Conservation (phyloP, 2,113 vertebrate genomes). For the Lota lota region DNA sequence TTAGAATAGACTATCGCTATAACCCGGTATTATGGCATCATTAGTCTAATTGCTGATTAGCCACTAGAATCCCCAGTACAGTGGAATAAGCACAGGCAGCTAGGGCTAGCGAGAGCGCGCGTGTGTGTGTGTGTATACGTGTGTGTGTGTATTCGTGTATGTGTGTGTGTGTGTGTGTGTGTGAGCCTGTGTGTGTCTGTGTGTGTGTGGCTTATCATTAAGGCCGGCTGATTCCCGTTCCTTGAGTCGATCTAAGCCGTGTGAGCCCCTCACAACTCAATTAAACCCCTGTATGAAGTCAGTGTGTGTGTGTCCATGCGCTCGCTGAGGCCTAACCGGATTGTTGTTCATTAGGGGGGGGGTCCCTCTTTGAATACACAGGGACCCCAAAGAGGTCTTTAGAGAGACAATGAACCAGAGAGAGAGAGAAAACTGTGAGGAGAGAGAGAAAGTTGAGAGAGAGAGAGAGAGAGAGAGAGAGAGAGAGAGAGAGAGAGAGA, state of each 20-base stretch:
- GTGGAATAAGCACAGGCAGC: constrained; percentile 34
- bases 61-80: constrained; percentile 33
- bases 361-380: constrained; percentile 58
- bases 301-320: constrained; percentile 34
- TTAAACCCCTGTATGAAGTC: constrained; percentile 71
- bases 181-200: neutral
- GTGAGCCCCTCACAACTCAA: constrained; percentile 72
- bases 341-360: constrained; percentile 74
- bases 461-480: constrained; percentile 50
- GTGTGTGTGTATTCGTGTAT: constrained; percentile 21
- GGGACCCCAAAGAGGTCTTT: constrained; percentile 66
- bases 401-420: constrained; percentile 62
- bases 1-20: constrained; percentile 17
- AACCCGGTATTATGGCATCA: constrained; percentile 52
- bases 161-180: constrained; percentile 16
- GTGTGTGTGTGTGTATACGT: constrained; percentile 10
- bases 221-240: constrained; percentile 61
- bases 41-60: constrained; percentile 65
- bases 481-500: too few species aligned
- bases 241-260: constrained; percentile 68
- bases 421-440: constrained; percentile 44
- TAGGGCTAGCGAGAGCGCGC: constrained; percentile 7
- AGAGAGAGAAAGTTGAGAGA: constrained; percentile 2
- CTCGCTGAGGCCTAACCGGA: constrained; percentile 69
- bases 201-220: constrained; percentile 58